Percentiles rank a stretch among this genome's conserved stretches.
phyloP scores from a whole-genome alignment of 2,113 vertebrate genomes.

The Cyprinodon variegatus region DNA sequence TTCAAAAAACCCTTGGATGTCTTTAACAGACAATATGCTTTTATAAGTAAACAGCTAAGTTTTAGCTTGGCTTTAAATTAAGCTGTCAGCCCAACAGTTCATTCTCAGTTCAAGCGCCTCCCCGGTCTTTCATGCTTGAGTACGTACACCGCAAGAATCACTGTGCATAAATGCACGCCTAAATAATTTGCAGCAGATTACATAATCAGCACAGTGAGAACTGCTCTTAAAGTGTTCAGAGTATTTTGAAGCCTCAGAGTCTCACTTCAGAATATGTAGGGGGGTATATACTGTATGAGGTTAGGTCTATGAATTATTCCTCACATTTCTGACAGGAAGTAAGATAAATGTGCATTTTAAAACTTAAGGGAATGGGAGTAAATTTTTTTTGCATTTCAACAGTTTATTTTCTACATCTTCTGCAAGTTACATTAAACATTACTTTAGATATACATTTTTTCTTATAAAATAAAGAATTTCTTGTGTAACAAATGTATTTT shows the following conservation, averaged over 20 bases:
- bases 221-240: constrained; percentile 33
- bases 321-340: background rate
- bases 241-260: constrained; percentile 15
- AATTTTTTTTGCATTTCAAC: background rate
- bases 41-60: background rate
- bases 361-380: background rate
- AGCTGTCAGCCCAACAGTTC: constrained; percentile 24
- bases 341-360: background rate
- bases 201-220: constrained; percentile 50
- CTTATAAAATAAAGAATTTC: background rate
- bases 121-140: constrained; percentile 47
- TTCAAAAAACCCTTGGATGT: too few species aligned
- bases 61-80: constrained; percentile 13
- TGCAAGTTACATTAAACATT: background rate
- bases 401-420: background rate
- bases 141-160: constrained; percentile 53
- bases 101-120: constrained; percentile 25
- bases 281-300: constrained; percentile 13
- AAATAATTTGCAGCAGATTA: constrained; percentile 60
- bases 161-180: constrained; percentile 61
- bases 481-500: constrained; percentile 13
- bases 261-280: constrained; percentile 29
- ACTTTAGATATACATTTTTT: background rate
- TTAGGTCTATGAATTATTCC: constrained; percentile 5
- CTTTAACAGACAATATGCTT: background rate